Evolutionary conservation across 2,888 invertebrate genomes (phyloP).

Genomic region (Spodoptera littoralis): DNA sequence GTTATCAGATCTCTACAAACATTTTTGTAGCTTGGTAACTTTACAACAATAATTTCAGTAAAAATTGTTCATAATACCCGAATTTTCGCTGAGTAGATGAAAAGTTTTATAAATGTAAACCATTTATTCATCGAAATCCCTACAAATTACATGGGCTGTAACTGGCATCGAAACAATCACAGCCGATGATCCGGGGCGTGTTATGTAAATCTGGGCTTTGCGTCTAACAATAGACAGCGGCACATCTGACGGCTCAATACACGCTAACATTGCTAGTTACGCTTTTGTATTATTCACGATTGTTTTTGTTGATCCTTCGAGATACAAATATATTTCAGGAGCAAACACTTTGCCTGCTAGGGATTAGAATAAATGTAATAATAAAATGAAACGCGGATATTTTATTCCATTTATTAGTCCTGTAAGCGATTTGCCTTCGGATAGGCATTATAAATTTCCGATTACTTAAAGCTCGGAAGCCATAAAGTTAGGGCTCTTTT

Average conservation of each 20-base stretch:
- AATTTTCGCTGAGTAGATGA: constrained; percentile 35
- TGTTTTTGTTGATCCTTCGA: constrained; percentile 62
- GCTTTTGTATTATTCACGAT: constrained; percentile 65
- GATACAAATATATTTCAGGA: constrained; percentile 24
- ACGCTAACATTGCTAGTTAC: constrained; percentile 64
- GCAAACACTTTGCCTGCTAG: constrained; percentile 11
- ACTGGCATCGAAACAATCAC: constrained; percentile 84
- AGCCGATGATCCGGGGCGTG: constrained; percentile 82
- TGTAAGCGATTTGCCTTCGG: constrained; percentile 26
- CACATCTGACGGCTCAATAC: constrained; percentile 71
- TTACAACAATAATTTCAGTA: constrained; percentile 18
- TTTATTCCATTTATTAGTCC: constrained; percentile 30
- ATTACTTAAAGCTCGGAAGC: constrained; percentile 40
- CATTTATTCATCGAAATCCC: constrained; percentile 82
- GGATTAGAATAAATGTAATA: constrained; percentile 14
- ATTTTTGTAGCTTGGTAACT: constrained; percentile 9
- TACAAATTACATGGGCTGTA: constrained; percentile 83
- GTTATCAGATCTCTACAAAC: constrained; percentile 13
- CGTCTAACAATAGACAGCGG: constrained; percentile 77
- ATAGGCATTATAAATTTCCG: constrained; percentile 43
- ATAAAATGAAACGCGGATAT: constrained; percentile 25
- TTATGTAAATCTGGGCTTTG: constrained; percentile 86
- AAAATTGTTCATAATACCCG: constrained; percentile 25
- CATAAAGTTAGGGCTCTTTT: constrained; percentile 30
- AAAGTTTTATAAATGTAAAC: constrained; percentile 70